Evolutionary conservation across 1,140 invertebrate species (phyloP).

Genomic region (Phortica variegata): DNA sequence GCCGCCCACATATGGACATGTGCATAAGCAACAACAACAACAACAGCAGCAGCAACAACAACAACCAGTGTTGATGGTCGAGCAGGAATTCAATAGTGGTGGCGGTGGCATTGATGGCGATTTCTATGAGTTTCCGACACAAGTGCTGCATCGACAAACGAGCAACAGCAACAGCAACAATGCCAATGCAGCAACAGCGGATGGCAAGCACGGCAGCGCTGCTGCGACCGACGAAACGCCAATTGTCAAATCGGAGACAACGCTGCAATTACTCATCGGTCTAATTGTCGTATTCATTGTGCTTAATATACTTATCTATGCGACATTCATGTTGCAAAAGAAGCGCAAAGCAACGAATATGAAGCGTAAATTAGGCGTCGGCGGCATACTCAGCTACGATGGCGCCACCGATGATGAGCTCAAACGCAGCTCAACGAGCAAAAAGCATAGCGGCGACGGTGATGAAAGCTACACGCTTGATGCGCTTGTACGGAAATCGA

Average conservation of each 20-base stretch:
- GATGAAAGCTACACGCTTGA: constrained; percentile 52
- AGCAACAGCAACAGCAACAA: constrained; percentile 3
- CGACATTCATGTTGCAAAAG: constrained; percentile 42
- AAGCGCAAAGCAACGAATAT: constrained; percentile 32
- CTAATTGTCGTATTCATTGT: constrained; percentile 77
- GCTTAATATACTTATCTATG: constrained; percentile 67
- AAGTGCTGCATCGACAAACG: constrained; percentile 8
- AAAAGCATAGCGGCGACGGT: constrained; percentile 37
- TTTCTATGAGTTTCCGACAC: constrained; percentile 2
- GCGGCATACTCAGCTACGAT: constrained; percentile 46
- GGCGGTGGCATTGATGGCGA: constrained; percentile 7
- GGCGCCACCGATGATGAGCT: constrained; percentile 55
- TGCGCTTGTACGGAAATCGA: constrained; percentile 47
- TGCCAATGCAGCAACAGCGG: not conserved
- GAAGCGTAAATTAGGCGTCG: constrained; percentile 38
- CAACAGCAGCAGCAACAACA: not conserved
- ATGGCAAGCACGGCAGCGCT: constrained; percentile 4
- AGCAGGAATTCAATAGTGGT: too few relatives aligned
- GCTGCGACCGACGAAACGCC: constrained; percentile 4
- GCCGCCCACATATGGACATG: constrained; percentile 45
- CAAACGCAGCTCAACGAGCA: constrained; percentile 40
- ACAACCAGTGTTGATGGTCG: not conserved
- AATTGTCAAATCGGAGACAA: constrained; percentile 58
- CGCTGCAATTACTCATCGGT: constrained; percentile 72
- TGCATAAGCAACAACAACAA: constrained; percentile 23